phyloP scores from a whole-genome alignment of 92 coral and sea anemone genomes.

The Muricea muricata region DNA sequence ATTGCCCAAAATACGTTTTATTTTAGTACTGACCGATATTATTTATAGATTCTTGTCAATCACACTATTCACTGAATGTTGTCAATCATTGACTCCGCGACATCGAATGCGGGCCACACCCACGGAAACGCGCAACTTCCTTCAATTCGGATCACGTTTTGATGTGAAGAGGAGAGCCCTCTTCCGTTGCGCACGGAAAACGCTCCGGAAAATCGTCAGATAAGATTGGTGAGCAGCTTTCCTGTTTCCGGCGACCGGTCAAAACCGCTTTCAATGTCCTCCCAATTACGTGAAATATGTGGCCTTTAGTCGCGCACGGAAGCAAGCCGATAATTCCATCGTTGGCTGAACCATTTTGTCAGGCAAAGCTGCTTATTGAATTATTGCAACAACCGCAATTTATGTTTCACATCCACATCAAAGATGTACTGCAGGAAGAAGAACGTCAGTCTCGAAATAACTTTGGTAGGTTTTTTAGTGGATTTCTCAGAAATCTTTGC shows the following conservation, averaged over 20 bases:
- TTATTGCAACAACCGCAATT: too few species aligned
- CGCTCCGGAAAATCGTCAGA: not conserved
- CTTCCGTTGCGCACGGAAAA: not conserved
- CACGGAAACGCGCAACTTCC: not conserved
- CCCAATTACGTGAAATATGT: not conserved
- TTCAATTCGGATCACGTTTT: not conserved
- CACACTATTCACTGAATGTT: not conserved
- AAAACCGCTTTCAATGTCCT: not conserved
- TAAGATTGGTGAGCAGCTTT: not conserved
- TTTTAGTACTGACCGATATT: not conserved
- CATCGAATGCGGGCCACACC: not conserved
- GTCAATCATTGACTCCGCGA: not conserved
- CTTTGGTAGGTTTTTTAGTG: too few species aligned
- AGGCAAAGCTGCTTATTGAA: too few species aligned
- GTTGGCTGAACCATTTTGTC: not conserved
- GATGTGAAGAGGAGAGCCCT: not conserved
- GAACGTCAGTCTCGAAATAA: too few species aligned
- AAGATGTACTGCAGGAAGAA: too few species aligned
- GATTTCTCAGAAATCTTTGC: too few species aligned
- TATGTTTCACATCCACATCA: too few species aligned
- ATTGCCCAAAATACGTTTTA: not conserved
- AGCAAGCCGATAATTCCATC: not conserved
- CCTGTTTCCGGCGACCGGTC: not conserved
- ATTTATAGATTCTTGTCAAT: not conserved
- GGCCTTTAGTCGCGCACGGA: not conserved